Evolutionary conservation across 2,888 invertebrate species (phyloP).

Genomic region (Cyrtodaria siliqua): DNA sequence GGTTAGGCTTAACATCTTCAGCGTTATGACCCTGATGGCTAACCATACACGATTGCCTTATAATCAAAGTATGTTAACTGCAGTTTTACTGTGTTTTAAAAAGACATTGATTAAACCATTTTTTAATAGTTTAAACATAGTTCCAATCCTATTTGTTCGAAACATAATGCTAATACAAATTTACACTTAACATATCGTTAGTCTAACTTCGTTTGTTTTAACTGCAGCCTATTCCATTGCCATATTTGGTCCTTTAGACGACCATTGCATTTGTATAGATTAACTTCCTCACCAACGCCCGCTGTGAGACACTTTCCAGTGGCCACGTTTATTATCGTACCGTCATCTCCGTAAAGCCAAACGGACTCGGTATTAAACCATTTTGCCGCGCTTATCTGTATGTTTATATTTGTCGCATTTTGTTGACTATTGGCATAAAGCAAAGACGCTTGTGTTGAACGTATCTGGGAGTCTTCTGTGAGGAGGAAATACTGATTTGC

Average conservation of each 20-base stretch:
- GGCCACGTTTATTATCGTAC: not conserved
- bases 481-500: conserved; percentile 43
- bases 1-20: no score
- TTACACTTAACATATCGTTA: no score
- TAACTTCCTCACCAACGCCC: not conserved
- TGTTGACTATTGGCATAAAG: not conserved
- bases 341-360: not conserved
- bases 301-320: not conserved
- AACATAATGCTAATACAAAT: no score
- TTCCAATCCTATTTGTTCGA: no score
- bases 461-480: conserved; percentile 32
- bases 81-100: no score
- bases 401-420: not conserved
- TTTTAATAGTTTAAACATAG: no score
- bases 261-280: not conserved
- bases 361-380: not conserved
- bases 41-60: no score
- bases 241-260: not conserved
- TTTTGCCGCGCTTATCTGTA: not conserved
- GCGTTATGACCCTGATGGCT: no score
- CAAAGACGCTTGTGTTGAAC: conserved; percentile 8
- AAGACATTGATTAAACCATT: no score
- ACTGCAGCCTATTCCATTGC: not conserved
- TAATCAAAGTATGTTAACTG: no score
- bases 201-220: no score